Conservation (phyloP, 2,888 invertebrate genomes). For the Antheraea assamensis region DNA sequence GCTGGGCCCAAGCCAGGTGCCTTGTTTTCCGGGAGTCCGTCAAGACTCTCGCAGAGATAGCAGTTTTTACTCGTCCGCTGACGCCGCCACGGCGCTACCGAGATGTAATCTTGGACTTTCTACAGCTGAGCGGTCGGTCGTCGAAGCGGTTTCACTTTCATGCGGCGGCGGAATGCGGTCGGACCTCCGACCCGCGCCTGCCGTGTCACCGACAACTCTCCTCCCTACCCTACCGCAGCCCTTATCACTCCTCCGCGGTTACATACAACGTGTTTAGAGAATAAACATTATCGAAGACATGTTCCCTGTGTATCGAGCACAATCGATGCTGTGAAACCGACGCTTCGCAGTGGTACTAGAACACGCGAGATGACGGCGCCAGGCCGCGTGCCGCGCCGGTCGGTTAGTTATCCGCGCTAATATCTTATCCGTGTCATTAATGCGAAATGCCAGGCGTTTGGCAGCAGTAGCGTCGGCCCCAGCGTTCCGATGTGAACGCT, state of each 20-base stretch:
- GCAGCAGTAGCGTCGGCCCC: slow-evolving; percentile 62
- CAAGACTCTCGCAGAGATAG: slow-evolving; percentile 59
- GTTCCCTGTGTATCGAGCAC: not conserved
- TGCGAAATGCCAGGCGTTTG: slow-evolving; percentile 80
- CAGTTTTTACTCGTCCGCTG: slow-evolving; percentile 73
- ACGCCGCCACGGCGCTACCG: slow-evolving; percentile 48
- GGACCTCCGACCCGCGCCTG: slow-evolving; percentile 76
- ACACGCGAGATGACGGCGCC: slow-evolving; percentile 57
- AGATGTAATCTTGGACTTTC: slow-evolving; percentile 80
- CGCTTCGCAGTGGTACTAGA: slow-evolving; percentile 57
- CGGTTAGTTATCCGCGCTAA: slow-evolving; percentile 49
- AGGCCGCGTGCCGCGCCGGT: slow-evolving; percentile 48
- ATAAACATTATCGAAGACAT: not conserved
- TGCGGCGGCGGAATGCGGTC: slow-evolving; percentile 78
- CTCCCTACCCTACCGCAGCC: slow-evolving; percentile 26
- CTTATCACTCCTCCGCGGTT: not conserved
- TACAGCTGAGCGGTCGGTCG: slow-evolving; percentile 72
- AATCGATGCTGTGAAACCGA: slow-evolving; percentile 40
- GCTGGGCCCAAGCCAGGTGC: slow-evolving; percentile 51
- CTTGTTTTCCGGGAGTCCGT: slow-evolving; percentile 70
- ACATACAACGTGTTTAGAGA: slow-evolving; percentile 4
- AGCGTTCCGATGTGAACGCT: slow-evolving; percentile 40
- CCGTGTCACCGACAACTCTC: slow-evolving; percentile 51
- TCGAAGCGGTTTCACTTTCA: slow-evolving; percentile 78
- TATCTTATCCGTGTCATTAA: slow-evolving; percentile 82